These are phyloP conservation scores for Smithornis capensis DNA, from an alignment of 2,113 vertebrate species.

Conservation along the genomic window DNA sequence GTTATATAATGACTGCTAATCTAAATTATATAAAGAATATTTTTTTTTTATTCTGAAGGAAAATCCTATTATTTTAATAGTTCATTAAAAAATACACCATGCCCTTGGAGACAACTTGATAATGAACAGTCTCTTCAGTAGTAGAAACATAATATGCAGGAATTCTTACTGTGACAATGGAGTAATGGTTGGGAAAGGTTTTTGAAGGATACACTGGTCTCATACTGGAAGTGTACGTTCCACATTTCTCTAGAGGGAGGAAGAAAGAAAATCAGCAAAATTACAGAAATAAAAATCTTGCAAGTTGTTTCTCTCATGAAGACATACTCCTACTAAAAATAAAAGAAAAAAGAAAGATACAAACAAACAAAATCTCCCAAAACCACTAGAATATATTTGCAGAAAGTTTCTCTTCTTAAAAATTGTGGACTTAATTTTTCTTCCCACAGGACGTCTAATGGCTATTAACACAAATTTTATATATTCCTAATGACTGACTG, in stretches of 20 bases:
- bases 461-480: background rate
- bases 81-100: background rate
- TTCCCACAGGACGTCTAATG: background rate
- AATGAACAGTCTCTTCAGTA: background rate
- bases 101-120: background rate
- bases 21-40: background rate
- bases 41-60: background rate
- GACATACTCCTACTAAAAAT: background rate
- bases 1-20: background rate
- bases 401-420: background rate
- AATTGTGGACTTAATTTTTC: background rate
- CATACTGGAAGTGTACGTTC: slow-evolving; percentile 82
- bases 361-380: no score
- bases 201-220: slow-evolving; percentile 94
- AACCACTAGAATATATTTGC: background rate
- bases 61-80: background rate
- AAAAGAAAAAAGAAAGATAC: background rate
- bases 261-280: slow-evolving; percentile 3
- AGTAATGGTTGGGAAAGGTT: slow-evolving; percentile 98
- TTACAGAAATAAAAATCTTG: background rate
- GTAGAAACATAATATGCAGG: background rate
- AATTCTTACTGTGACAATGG: slow-evolving; percentile 89
- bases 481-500: background rate
- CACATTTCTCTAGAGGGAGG: slow-evolving; percentile 78
- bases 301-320: background rate